These are phyloP conservation scores for Ptilonorhynchus violaceus DNA, from an alignment of 2,113 vertebrate species.

Conservation along the genomic window DNA sequence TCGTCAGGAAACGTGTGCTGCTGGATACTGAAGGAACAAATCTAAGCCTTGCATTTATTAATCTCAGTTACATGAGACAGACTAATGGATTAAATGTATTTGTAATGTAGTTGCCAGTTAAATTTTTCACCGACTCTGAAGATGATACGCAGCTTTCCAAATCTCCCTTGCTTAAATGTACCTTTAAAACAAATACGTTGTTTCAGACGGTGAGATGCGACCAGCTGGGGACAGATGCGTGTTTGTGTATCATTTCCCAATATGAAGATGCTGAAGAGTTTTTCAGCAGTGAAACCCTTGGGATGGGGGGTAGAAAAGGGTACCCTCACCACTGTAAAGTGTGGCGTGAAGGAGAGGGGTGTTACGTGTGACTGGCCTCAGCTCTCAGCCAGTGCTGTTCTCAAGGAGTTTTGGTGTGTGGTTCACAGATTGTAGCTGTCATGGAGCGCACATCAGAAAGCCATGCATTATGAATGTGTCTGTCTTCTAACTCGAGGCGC, in stretches of 20 bases:
- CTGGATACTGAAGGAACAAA: not conserved
- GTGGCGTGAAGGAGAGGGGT: not conserved
- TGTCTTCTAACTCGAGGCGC: not conserved
- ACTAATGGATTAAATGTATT: conserved; percentile 34
- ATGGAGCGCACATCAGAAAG: conserved; percentile 23
- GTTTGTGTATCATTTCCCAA: not conserved
- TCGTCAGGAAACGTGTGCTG: not conserved
- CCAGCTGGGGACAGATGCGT: not conserved
- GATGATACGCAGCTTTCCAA: not conserved
- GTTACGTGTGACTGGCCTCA: not conserved
- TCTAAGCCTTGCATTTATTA: conserved; percentile 21
- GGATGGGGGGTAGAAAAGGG: not conserved
- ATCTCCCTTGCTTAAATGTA: not conserved
- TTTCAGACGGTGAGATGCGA: not conserved
- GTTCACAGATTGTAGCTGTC: conserved; percentile 46
- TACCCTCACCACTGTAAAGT: not conserved
- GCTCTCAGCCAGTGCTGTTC: not conserved
- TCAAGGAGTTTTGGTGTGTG: conserved; percentile 9
- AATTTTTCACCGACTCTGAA: not conserved
- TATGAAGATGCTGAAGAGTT: not conserved
- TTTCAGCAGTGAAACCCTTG: not conserved
- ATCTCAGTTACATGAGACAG: not conserved
- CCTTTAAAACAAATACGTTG: not conserved
- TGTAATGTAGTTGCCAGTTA: conserved; percentile 4
- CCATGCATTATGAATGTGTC: conserved; percentile 42